Percentiles rank a stretch among this genome's conserved stretches.
phyloP scores from a whole-genome alignment of 2,113 vertebrate genomes.

The Orientallactaga bullata region DNA sequence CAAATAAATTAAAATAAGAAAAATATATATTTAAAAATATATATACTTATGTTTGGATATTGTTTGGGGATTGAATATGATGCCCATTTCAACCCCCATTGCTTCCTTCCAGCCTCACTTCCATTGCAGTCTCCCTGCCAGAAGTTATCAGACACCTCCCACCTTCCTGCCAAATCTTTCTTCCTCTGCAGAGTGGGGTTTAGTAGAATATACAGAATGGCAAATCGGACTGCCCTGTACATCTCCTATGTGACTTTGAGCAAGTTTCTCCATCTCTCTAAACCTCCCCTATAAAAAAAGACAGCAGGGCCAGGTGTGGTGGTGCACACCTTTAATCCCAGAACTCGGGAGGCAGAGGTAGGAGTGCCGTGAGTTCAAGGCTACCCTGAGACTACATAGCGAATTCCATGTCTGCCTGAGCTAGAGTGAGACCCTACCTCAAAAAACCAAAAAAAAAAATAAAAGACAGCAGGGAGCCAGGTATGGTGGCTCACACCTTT shows the following conservation, averaged over 20 bases:
- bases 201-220: neutral
- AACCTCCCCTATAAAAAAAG: neutral
- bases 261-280: slow-evolving; percentile 21
- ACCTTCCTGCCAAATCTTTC: neutral
- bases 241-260: neutral
- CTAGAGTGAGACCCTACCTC: no score
- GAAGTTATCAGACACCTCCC: neutral
- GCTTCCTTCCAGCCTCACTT: neutral
- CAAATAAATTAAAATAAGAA: no score
- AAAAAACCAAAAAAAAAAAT: neutral
- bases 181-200: neutral
- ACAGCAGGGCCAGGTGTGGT: no score
- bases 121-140: neutral
- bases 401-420: no score
- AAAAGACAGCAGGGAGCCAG: no score
- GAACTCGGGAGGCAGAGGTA: no score
- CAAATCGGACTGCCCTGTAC: neutral
- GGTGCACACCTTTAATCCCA: no score
- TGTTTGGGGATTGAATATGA: neutral
- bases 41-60: neutral
- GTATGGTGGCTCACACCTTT: no score
- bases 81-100: neutral
- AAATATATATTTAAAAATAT: no score
- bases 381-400: no score
- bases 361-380: no score